Evolutionary conservation across 2,113 vertebrate species (phyloP), one percentile per base, ranked within the genome.

Genomic region (Rhadina sibilatrix): DNA sequence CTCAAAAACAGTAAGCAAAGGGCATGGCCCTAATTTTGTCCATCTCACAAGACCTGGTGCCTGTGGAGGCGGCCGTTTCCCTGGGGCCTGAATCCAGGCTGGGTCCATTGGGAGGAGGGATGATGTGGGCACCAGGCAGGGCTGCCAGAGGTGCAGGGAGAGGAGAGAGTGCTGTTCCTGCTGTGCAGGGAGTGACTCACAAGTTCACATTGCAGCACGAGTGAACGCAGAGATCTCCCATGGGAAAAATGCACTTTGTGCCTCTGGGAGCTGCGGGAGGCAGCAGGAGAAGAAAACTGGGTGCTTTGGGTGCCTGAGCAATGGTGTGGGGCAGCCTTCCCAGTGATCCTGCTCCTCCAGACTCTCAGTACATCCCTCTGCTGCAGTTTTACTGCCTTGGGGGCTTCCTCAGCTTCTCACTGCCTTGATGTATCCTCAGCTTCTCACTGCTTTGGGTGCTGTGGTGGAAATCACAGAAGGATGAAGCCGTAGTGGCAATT

Each of bases 101-200:
- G 42, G 25, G 11, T 40, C 53, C 16, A 1, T 1, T n/a, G 37
- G 21, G 83, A 31, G 37, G 25, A 57, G 42, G 31, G 28, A 8
- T 54, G 68, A 3, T 49, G 81, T 0, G 2, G 42, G 28, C 0
- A 19, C 7, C 17, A 25, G 61, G 40, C 50, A 56, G 17, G 0
- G 0, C 40, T 74, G 54, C 30, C 50, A 54, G 60, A 3, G 2
- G 25, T 35, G 47, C 42, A 12, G 46, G 1, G 3, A 49, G 44
- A 44, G 40, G 53, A 76, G 52, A 54, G 44, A 6, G 44, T 2
- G 2, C 33, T 33, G 59, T 1, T 2, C 23, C 35, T 15, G 14
- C 64, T 47, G 33, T 4, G 1, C 7, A 40, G 24, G 33, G 27
- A 53, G 14, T 40, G 83, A 89, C 53, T 80, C 92, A 83, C 54